Evolutionary conservation across 1,140 invertebrate genomes (phyloP).

Genomic region (Caenorhabditis elegans): WBcel235 BX284606.5:8319501-8320000

Average conservation of each 20-base stretch:
- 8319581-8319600: too few relatives aligned
- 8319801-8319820: slow-evolving; percentile 40
- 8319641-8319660: background rate
- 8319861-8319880: slow-evolving; percentile 34
- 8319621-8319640: background rate
- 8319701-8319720: background rate
- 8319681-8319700: background rate
- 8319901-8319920: background rate
- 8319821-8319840: slow-evolving; percentile 24
- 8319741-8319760: slow-evolving; percentile 27
- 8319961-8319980: background rate
- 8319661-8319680: background rate
- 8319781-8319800: background rate
- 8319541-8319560: too few relatives aligned
- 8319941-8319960: background rate
- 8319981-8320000: slow-evolving; percentile 3
- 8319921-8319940: slow-evolving; percentile 21
- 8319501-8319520: too few relatives aligned
- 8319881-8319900: background rate
- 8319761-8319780: slow-evolving; percentile 5
- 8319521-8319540: too few relatives aligned
- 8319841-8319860: slow-evolving; percentile 38
- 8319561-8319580: too few relatives aligned
- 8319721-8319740: background rate
- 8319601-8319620: background rate